These are phyloP conservation scores for Gymnobelideus leadbeateri DNA, from an alignment of 2,113 vertebrate species.

Conservation along the genomic window DNA sequence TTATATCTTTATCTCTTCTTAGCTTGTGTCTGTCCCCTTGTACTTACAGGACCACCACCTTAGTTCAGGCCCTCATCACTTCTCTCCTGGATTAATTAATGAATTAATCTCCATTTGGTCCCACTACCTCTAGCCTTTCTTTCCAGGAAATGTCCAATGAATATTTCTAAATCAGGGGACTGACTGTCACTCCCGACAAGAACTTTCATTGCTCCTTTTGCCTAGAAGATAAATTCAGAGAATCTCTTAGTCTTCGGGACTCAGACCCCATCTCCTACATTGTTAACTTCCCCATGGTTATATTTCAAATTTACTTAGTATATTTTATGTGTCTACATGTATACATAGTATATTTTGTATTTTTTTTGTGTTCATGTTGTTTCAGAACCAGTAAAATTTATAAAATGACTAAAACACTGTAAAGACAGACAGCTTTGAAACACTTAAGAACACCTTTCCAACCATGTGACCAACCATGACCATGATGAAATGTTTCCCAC, in stretches of 20 bases:
- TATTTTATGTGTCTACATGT: background rate
- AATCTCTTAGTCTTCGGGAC: background rate
- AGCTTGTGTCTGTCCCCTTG: background rate
- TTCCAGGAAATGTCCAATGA: background rate
- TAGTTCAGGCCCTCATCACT: background rate
- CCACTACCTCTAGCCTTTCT: background rate
- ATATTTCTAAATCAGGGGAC: background rate
- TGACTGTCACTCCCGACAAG: background rate
- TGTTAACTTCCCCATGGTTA: background rate
- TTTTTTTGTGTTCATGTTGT: background rate
- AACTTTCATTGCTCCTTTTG: background rate
- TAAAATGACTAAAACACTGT: background rate
- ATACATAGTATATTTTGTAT: background rate
- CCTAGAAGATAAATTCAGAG: background rate
- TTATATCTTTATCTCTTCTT: background rate
- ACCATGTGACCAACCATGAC: background rate
- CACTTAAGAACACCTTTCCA: background rate
- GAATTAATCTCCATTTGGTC: background rate
- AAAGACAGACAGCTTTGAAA: background rate
- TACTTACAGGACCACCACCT: background rate
- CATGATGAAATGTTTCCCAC: background rate
- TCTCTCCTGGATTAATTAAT: background rate
- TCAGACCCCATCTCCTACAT: background rate
- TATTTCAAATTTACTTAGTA: background rate
- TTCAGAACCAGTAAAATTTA: background rate